Evolutionary conservation across 2,113 vertebrate genomes (phyloP), one percentile per base, ranked within the genome.

Genomic region (Benitochromis conjunctus): DNA sequence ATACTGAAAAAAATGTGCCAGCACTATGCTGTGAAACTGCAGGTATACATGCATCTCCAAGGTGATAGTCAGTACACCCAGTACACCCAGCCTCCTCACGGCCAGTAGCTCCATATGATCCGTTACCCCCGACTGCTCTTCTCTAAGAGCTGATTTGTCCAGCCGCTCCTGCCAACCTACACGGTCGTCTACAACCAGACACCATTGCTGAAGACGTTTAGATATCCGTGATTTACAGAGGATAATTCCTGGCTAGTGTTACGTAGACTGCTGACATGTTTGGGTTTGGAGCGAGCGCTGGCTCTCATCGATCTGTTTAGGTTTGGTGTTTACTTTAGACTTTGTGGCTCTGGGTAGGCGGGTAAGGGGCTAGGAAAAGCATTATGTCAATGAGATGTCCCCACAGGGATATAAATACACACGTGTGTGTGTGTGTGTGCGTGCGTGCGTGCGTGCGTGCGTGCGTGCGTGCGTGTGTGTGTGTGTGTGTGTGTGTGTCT

Each of bases 41-140:
- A 31, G 43, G 24, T 51, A n/a, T 34, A 53, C 82, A 86, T 90
- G 81, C 53, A 12, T 91, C 87, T 91, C 77, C 55, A 14, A 41
- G 54, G 10, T 84, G 88, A 89, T 81, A 89, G 79, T 76, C 64
- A 51, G 86, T n/a, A 69, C 86, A 29, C 29, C 29, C 29, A 81
- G 86, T 81, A 18, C 81, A 71, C 60, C 84, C 84, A 11, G 53
- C 78, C 60, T 88, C 64, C 36, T 84, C 89, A 56, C 41, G 82
- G 83, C 84, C 79, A 41, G 85, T 58, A 87, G 46, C 87, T 82
- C 76, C 64, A 80, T 58, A 41, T 4, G 5, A 48, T 8, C 43
- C 31, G 69, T 29, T 7, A 19, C 21, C 60, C 54, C 90, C 79
- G 43, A 79, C 80, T 71, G 87, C 56, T 71, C 62, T 29, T 51